Conservation (phyloP, 2,113 vertebrate species). For the Halcyon malimbica region DNA sequence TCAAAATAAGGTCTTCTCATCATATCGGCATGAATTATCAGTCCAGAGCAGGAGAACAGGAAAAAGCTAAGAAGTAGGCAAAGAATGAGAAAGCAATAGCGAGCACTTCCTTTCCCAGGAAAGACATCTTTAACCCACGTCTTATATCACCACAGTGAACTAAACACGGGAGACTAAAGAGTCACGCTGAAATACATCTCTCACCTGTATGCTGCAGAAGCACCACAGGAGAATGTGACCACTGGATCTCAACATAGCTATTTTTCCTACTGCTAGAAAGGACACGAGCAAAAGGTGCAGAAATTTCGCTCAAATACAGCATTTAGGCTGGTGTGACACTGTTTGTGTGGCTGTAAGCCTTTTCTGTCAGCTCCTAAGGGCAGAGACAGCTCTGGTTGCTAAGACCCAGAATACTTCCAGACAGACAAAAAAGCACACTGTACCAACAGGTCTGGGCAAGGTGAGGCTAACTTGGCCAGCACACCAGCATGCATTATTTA, state of each 20-base stretch:
- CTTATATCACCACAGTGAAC: background rate
- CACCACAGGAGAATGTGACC: background rate
- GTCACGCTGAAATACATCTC: background rate
- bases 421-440: slow-evolving; percentile 48
- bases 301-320: background rate
- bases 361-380: slow-evolving; percentile 46
- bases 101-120: background rate
- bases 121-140: background rate
- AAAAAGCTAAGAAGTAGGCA: background rate
- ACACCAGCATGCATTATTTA: slow-evolving; percentile 60
- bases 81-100: background rate
- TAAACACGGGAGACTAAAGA: background rate
- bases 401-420: slow-evolving; percentile 34
- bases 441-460: slow-evolving; percentile 64
- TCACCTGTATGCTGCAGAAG: background rate
- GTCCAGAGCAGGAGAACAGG: background rate
- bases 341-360: background rate
- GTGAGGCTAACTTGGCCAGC: slow-evolving; percentile 44
- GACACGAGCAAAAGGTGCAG: background rate
- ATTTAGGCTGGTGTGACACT: background rate
- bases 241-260: background rate
- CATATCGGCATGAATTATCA: background rate
- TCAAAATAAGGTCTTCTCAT: background rate
- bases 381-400: slow-evolving; percentile 46
- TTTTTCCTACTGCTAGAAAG: background rate